Conservation (phyloP, 2,113 vertebrate genomes). For the Opisthocomus hoazin region DNA sequence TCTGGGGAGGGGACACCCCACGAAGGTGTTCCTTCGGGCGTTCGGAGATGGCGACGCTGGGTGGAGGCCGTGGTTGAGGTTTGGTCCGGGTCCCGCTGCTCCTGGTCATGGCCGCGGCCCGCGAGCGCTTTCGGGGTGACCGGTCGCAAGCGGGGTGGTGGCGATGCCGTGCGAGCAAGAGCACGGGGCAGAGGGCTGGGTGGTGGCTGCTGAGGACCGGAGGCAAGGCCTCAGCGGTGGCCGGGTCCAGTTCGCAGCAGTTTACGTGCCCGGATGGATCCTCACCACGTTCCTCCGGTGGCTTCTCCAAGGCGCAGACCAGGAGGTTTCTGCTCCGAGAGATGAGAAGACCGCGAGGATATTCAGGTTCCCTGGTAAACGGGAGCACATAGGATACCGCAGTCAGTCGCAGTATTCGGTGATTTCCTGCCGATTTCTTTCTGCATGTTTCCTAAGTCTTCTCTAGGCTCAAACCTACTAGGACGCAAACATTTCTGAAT, state of each 20-base stretch:
- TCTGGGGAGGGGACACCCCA: background rate
- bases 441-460: fast-evolving
- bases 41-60: fast-evolving
- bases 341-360: fast-evolving
- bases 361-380: background rate
- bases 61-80: background rate
- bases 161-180: fast-evolving
- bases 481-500: background rate
- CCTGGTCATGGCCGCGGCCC: background rate
- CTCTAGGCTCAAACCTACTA: background rate
- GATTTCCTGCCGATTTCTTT: background rate
- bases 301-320: background rate
- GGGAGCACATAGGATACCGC: fast-evolving
- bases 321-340: background rate
- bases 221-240: fast-evolving
- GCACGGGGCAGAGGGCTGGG: background rate
- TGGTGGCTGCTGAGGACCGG: background rate
- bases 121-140: background rate
- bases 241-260: fast-evolving
- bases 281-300: background rate
- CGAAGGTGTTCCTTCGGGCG: fast-evolving
- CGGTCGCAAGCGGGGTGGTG: fast-evolving
- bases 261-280: background rate
- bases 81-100: fast-evolving
- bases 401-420: background rate